Evolutionary conservation across 2,113 vertebrate genomes (phyloP), one percentile per base, ranked within the genome.

Genomic region (Phocoena phocoena): DNA sequence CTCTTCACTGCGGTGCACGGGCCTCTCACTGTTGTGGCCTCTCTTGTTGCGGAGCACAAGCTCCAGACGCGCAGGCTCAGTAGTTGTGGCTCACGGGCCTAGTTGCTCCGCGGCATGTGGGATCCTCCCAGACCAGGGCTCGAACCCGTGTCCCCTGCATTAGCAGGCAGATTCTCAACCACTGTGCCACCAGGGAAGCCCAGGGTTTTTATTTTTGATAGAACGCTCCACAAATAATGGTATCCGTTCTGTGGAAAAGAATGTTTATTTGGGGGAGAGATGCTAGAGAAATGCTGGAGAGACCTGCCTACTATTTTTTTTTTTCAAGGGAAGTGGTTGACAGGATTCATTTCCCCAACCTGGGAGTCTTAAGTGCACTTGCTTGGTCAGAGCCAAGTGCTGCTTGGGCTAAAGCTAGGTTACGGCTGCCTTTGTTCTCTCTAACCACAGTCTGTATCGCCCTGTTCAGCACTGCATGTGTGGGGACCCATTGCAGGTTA

Each of bases 201-300:
- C 31, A 74, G 41, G 26, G 28, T 74, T 90, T 86, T 93, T 90
- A n/a, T 81, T 94, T 92, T 63, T 96, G 60, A 85, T 28, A 70
- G 70, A 90, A 79, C 21, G 67, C 60, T 71, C 36, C n/a, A 79
- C 58, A 98, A 95, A 92, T 76, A 88, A 89, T n/a, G 84, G 53
- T 23, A 26, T 80, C 41, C 7, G 0, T 71, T 93, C 23, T 92
- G 5, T 88, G 86, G 62, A 58, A 83, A 62, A 81, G 71, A 79
- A 58, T 63, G n/a, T 93, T 96, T 96, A 13, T 81, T 96, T 96
- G 63, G 90, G 82, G 87, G 70, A 79, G 62, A 38, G 33, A 83
- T 82, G 47, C 17, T 77, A 65, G 84, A 95, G 77, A 85, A 79
- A 65, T 68, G 60, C 36, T 0, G 0, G 65, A 58, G 84, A 95